Percentiles rank a stretch among this genome's conserved stretches.
Evolutionary conservation across 2,797 vertebrate species (phyloP).

Genomic region (Leptodactylus fallax): DNA sequence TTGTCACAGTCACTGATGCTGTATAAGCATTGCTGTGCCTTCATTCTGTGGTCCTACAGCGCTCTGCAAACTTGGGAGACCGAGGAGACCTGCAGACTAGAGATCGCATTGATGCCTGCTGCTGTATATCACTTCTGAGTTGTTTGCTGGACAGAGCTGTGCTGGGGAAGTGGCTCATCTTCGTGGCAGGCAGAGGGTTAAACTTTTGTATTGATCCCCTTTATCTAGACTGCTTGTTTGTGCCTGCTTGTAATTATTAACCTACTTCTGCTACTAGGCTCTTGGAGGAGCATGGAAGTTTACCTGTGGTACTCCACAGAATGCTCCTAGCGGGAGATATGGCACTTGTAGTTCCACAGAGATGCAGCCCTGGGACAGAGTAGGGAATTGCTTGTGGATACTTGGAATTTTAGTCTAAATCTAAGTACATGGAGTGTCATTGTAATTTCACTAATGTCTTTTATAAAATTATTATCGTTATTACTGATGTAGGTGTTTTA

Average conservation of each 20-base stretch:
- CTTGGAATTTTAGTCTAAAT: too few relatives aligned
- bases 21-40: background rate
- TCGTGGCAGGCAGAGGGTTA: background rate
- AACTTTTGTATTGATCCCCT: background rate
- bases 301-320: background rate
- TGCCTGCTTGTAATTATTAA: conserved; percentile 40
- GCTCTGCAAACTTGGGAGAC: background rate
- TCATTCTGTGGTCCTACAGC: background rate
- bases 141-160: background rate
- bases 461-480: background rate
- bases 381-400: background rate
- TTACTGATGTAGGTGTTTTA: background rate
- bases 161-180: background rate
- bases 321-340: background rate
- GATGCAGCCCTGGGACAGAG: background rate
- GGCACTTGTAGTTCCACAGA: conserved; percentile 29
- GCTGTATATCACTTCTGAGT: background rate
- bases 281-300: background rate
- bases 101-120: background rate
- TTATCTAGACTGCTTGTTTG: conserved; percentile 1
- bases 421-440: background rate
- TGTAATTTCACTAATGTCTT: too few relatives aligned
- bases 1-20: background rate
- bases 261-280: background rate
- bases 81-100: background rate